Base-by-base conservation (phyloP, 1,140 invertebrate genomes). In the Cotesia typhae region DNA sequence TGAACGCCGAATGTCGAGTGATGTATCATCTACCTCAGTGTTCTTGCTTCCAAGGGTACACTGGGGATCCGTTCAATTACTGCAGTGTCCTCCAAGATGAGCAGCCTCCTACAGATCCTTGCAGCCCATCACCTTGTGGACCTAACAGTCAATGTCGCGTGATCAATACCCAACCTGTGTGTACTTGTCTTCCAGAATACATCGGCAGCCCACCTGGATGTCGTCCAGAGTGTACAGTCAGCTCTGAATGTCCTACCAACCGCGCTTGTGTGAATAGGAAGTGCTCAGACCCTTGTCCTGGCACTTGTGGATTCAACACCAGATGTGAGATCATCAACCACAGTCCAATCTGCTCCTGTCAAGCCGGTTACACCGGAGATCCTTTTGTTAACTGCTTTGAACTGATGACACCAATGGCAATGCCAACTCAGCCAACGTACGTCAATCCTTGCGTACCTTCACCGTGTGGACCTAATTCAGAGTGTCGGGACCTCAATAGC, bases 111-210 rank as follows among this genome's bases (percentile, higher is more conserved):
- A 60, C 77, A 35, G 79, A 88, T 80, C 89, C 89, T 51, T 93
- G 92, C 78, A 86, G 88, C 76, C 92, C 91, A 65, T 91, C 91
- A 10, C 92, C 92, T 4, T 94, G 93, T 83, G 93, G 93, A 64
- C 89, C 90, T 47, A 94, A 94, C 78, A 90, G 90, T 72, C 84
- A 88, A 76, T 93, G 92, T 75, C 84, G 86, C 67, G 86, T 87
- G 37, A 74, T 87, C 2, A 87, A 86, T 67, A 85, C 82, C 28
- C 87, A 87, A 77, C 85, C 87, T 4, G 87, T 88, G 5, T 92
- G 91, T 75, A 88, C 88, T 38, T 92, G 91, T 75, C 80, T 87
- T n/a, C 86, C 87, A 7, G 87, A 86, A 69, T 90, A 88, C 71
- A 81, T 89, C 35, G 90, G 90, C 20, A 84, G 77, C 71, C 89